A percentile compares a stretch with the other conserved stretches of the same genome.
Evolutionary conservation across 2,888 invertebrate genomes (phyloP).

Genomic region (Xiphydria camelus): DNA sequence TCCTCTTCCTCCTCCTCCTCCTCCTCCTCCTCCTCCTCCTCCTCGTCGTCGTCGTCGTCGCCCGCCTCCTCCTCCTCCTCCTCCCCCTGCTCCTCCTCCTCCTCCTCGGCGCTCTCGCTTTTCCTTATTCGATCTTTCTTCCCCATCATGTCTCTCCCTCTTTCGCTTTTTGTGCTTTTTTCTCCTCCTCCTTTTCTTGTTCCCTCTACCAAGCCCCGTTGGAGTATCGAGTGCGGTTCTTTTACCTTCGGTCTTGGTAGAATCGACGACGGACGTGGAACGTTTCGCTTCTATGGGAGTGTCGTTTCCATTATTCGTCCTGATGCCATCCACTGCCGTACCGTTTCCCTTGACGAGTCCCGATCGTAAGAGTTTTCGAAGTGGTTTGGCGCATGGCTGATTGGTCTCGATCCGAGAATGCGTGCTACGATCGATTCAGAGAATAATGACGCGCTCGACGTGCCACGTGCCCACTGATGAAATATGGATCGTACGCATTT

Average conservation of each 20-base stretch:
- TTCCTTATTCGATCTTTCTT: conserved; percentile 40
- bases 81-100: no score
- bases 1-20: conserved; percentile 40
- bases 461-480: no score
- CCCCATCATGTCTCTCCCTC: conserved; percentile 42
- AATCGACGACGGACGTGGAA: conserved; percentile 26
- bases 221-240: no score
- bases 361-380: conserved; percentile 40
- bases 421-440: no score
- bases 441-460: no score
- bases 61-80: no score
- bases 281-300: conserved; percentile 35
- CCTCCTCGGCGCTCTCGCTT: conserved; percentile 44
- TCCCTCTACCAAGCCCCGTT: conserved; percentile 43
- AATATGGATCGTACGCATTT: no score
- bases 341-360: conserved; percentile 42
- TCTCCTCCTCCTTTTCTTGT: conserved; percentile 42
- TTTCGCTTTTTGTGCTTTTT: conserved; percentile 19
- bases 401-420: conserved; percentile 42
- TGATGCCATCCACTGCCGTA: conserved; percentile 37
- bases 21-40: no score
- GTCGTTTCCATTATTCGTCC: conserved; percentile 22
- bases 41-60: no score
- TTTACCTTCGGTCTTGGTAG: conserved; percentile 41
- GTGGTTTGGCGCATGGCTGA: conserved; percentile 44